Percentiles rank a stretch among this genome's conserved stretches.
Evolutionary conservation across 2,113 vertebrate species (phyloP).

Genomic region (Casuarius casuarius): DNA sequence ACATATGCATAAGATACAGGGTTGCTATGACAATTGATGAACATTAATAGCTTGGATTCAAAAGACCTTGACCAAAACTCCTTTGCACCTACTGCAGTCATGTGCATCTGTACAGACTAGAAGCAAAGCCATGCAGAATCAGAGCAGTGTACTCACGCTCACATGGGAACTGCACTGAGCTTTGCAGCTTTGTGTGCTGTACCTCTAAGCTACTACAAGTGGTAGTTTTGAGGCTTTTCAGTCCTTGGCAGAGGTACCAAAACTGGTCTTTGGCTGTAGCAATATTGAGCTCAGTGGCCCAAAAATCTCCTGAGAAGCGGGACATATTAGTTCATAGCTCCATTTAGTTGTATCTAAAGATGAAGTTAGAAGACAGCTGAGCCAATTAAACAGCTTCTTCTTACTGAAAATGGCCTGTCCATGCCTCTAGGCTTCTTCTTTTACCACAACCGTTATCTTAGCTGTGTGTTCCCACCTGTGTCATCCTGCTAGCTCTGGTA

Average conservation of each 20-base stretch:
- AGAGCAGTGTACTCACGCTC: accelerated
- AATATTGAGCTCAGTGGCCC: background rate
- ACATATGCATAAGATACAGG: background rate
- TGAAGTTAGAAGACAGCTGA: background rate
- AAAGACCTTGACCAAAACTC: background rate
- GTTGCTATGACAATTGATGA: slow-evolving; percentile 30
- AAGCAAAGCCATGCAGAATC: background rate
- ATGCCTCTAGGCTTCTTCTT: background rate
- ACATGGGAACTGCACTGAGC: background rate
- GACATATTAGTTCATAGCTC: background rate
- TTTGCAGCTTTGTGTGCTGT: background rate
- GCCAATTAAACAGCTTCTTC: background rate
- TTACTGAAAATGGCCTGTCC: background rate
- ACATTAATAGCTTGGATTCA: slow-evolving; percentile 11
- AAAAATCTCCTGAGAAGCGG: background rate
- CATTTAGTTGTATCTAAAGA: background rate
- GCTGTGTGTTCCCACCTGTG: background rate
- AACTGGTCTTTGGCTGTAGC: background rate
- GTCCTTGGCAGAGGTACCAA: background rate
- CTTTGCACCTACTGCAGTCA: background rate
- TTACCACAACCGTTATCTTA: background rate
- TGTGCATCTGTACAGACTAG: background rate
- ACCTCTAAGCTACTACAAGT: background rate
- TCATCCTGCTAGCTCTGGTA: background rate
- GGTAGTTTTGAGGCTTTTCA: background rate